Percentiles rank a stretch among this genome's conserved stretches.
Evolutionary conservation across 2,113 vertebrate species (phyloP).

Genomic region (Heliornis fulica): DNA sequence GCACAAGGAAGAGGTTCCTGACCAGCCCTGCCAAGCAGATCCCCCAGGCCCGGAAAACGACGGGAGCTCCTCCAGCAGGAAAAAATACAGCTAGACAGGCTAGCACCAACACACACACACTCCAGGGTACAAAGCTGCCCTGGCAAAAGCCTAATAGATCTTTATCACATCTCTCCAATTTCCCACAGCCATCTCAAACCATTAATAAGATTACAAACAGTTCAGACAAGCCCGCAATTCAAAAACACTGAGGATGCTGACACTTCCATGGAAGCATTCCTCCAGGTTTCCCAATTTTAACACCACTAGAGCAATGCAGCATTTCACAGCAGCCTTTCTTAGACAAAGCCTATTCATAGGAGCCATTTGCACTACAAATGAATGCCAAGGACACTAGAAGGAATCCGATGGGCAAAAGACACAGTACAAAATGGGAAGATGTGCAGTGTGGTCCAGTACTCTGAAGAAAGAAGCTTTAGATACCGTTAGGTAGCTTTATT

Average conservation of each 20-base stretch:
- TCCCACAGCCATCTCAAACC: slow-evolving; percentile 1
- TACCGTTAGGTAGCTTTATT: neutral
- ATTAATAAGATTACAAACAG: neutral
- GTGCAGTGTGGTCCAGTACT: neutral
- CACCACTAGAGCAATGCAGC: neutral
- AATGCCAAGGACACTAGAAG: neutral
- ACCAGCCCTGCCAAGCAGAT: neutral
- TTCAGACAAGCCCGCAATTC: neutral
- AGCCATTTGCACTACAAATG: neutral
- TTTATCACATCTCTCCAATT: neutral
- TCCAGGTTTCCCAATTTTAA: neutral
- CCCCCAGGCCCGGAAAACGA: neutral
- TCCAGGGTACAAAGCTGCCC: neutral
- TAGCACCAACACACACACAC: neutral
- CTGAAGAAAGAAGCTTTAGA: neutral
- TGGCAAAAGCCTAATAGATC: neutral
- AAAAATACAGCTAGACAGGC: neutral
- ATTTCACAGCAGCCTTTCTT: neutral
- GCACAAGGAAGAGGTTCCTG: neutral
- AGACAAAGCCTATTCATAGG: neutral
- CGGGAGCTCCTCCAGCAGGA: neutral
- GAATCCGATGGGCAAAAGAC: neutral
- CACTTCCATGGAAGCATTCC: slow-evolving; percentile 15
- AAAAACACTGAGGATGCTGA: neutral
- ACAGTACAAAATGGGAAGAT: neutral